Conservation (phyloP, 2,888 invertebrate genomes). For the Chrysina gloriosa region DNA sequence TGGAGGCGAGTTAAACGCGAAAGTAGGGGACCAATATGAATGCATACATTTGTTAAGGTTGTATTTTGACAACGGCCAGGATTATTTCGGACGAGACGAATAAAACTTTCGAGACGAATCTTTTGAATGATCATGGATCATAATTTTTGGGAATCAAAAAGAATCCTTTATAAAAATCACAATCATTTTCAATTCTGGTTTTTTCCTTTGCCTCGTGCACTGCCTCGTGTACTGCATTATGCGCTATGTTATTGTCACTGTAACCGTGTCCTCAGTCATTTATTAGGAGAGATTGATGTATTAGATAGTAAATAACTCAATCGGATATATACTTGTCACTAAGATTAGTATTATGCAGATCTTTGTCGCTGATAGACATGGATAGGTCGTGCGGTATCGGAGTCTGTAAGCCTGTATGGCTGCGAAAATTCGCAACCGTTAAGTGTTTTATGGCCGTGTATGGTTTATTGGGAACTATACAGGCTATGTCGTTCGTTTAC, state of each 20-base stretch:
- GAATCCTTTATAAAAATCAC: too few relatives aligned
- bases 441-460: constrained; percentile 72
- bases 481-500: constrained; percentile 75
- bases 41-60: not conserved
- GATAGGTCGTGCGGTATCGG: constrained; percentile 68
- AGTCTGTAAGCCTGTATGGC: constrained; percentile 70
- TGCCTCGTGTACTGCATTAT: not conserved
- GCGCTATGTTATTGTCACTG: not conserved
- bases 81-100: too few relatives aligned
- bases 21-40: not conserved
- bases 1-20: not conserved
- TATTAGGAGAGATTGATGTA: not conserved
- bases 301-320: not conserved
- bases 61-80: not conserved
- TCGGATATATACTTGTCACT: constrained; percentile 24
- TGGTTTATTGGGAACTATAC: constrained; percentile 73
- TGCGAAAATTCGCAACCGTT: constrained; percentile 70
- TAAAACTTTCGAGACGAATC: too few relatives aligned
- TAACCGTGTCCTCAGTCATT: too few relatives aligned
- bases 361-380: constrained; percentile 36
- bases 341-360: constrained; percentile 12
- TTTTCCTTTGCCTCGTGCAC: not conserved
- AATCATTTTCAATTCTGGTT: too few relatives aligned
- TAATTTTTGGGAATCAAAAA: too few relatives aligned
- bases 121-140: too few relatives aligned